phyloP scores from a whole-genome alignment of 2,888 invertebrate genomes.

The Blastobasis lacticolella region DNA sequence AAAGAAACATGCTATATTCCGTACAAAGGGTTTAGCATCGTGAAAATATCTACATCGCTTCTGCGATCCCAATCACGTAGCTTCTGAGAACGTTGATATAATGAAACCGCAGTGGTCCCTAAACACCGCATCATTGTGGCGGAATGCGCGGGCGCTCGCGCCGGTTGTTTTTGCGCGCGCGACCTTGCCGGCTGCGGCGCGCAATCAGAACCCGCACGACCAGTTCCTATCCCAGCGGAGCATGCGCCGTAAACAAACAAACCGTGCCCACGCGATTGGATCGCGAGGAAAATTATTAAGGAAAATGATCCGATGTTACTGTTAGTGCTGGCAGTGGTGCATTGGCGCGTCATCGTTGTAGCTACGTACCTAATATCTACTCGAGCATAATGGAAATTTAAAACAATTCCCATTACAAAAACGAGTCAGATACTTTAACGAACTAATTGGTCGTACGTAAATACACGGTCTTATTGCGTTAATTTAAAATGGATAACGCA shows the following conservation, averaged over 20 bases:
- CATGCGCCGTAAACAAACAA: slow-evolving; percentile 54
- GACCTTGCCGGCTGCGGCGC: slow-evolving; percentile 62
- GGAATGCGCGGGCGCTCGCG: slow-evolving; percentile 37
- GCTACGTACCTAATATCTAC: no score
- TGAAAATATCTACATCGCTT: no score
- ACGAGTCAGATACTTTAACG: no score
- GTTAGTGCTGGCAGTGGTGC: neutral
- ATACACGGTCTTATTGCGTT: no score
- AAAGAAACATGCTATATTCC: no score
- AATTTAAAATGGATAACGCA: no score
- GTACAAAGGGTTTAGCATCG: no score
- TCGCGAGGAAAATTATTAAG: slow-evolving; percentile 23
- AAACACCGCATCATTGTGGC: slow-evolving; percentile 39
- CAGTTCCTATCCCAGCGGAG: slow-evolving; percentile 39
- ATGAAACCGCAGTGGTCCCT: slow-evolving; percentile 18
- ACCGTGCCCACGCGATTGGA: slow-evolving; percentile 38
- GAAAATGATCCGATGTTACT: slow-evolving; percentile 19
- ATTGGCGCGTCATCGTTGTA: no score
- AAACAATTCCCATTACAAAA: no score
- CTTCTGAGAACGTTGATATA: slow-evolving; percentile 8
- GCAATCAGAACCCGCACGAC: slow-evolving; percentile 52
- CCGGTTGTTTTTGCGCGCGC: slow-evolving; percentile 56
- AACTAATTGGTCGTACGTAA: no score
- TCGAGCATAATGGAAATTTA: no score
- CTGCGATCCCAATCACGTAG: neutral